Base-by-base conservation (phyloP, 2,113 vertebrate genomes). In the Climacteris rufus region DNA sequence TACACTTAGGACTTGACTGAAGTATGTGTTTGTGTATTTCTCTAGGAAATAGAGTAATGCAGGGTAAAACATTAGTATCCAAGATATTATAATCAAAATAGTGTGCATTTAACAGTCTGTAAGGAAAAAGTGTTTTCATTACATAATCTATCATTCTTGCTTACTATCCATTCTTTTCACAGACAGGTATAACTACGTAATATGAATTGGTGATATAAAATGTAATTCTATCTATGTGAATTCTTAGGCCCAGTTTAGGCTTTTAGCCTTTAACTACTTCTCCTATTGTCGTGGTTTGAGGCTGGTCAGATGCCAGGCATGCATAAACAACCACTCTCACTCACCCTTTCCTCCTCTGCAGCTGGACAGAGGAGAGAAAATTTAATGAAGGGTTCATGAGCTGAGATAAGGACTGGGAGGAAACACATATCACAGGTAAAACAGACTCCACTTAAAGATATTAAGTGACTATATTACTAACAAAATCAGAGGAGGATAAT, bases 151-250 rank as follows among this genome's bases (percentile, higher is more conserved):
- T 64, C 39, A 54, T n/a, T 12, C 7, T 35, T 49, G 6, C 3
- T 15, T 54, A 49, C 6, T 5, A 61, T 33, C 1, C 11, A 1
- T 61, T 86, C 7, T 20, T 76, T 72, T 44, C 44, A 49, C 10
- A 30, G 8, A 22, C 12, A 71, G 6, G 7, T 47, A 4, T 66
- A 76, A 59, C 31, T 35, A 54, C 1, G 1, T 4, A 42, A 28
- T 39, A 47, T 31, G 25, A 71, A 45, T 17, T 31, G 7, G 10
- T 81, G 39, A 45, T 21, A 52, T 20, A 60, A 93, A 89, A 28
- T 4, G 0, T 37, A 54, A 57, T 42, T 79, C 15, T 57, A 6
- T 14, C 15, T 24, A 1, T 53, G 24, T 3, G 3, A 7, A 9
- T 92, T 52, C 3, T 31, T 72, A 64, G 37, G 5, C 10, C 7